phyloP scores from a whole-genome alignment of 1,140 invertebrate genomes.

The Eurosta solidaginis region DNA sequence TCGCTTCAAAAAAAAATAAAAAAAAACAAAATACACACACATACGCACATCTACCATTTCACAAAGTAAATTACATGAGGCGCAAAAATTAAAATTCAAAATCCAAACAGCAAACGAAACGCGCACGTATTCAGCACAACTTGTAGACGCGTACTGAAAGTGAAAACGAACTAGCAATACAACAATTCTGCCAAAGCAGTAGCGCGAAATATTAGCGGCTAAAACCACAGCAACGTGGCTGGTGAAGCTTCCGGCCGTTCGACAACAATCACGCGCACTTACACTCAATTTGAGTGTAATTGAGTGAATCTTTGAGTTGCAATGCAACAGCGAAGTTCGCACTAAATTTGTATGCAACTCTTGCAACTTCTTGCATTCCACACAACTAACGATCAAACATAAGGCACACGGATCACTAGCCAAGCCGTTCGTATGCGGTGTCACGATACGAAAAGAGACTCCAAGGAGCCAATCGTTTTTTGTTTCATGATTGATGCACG shows the following conservation, averaged over 20 bases:
- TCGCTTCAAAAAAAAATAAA: background rate
- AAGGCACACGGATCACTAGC: background rate
- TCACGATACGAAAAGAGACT: background rate
- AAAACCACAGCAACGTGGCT: background rate
- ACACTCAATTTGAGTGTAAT: no score
- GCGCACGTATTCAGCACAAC: slow-evolving; percentile 15
- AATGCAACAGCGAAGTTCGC: no score
- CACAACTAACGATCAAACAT: background rate
- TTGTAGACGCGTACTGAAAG: slow-evolving; percentile 2
- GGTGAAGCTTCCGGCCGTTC: background rate
- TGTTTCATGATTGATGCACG: background rate
- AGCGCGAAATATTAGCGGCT: background rate
- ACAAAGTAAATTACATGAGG: background rate
- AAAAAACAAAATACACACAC: background rate
- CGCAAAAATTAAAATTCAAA: background rate
- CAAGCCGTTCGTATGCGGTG: background rate
- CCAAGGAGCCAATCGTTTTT: slow-evolving; percentile 15
- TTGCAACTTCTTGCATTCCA: slow-evolving; percentile 21
- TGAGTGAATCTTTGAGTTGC: no score
- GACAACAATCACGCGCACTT: background rate
- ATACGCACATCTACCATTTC: background rate
- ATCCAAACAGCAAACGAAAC: background rate
- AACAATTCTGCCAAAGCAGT: background rate
- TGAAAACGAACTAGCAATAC: slow-evolving; percentile 23
- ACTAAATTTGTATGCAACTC: background rate